Evolutionary conservation across 2,888 invertebrate species (phyloP).

Genomic region (Drosophila niveifrons): DNA sequence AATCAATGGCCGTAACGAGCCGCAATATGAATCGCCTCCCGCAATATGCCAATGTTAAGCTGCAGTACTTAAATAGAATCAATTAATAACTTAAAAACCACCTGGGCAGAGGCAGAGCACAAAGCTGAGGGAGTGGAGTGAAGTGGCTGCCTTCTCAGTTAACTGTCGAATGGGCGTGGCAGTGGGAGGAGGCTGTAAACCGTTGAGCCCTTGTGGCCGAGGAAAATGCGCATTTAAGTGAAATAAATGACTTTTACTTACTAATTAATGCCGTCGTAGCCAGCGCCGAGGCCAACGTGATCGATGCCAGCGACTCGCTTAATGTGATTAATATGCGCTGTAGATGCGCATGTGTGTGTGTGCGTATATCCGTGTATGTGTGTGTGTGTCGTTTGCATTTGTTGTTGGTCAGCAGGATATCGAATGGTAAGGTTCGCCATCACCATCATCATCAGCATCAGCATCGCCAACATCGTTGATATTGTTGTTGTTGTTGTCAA

Average conservation of each 20-base stretch:
- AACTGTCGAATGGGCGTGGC: constrained; percentile 9
- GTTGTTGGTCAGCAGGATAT: constrained; percentile 65
- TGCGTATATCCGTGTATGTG: constrained; percentile 7
- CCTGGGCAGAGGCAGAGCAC: constrained; percentile 54
- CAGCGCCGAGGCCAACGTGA: constrained; percentile 94
- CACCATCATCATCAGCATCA: not conserved
- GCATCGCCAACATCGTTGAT: constrained; percentile 2
- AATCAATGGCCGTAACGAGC: constrained; percentile 58
- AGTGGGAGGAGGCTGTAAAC: constrained; percentile 6
- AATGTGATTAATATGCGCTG: constrained; percentile 96
- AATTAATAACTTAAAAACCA: constrained; percentile 80
- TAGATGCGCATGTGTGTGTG: constrained; percentile 23
- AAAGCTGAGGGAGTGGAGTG: not conserved
- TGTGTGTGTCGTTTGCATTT: constrained; percentile 33
- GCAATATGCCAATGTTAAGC: constrained; percentile 77
- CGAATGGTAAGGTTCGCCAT: constrained; percentile 45
- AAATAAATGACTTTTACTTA: constrained; percentile 88
- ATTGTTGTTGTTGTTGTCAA: constrained; percentile 43
- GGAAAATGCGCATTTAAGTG: constrained; percentile 79
- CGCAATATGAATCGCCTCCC: constrained; percentile 58
- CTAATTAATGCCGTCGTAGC: constrained; percentile 96
- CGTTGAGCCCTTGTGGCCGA: constrained; percentile 48
- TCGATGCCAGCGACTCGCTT: constrained; percentile 94
- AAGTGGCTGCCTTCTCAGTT: not conserved
- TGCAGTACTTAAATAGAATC: constrained; percentile 77